These are phyloP conservation scores for Meta bourneti DNA, from an alignment of 2,888 invertebrate species.

Conservation along the genomic window DNA sequence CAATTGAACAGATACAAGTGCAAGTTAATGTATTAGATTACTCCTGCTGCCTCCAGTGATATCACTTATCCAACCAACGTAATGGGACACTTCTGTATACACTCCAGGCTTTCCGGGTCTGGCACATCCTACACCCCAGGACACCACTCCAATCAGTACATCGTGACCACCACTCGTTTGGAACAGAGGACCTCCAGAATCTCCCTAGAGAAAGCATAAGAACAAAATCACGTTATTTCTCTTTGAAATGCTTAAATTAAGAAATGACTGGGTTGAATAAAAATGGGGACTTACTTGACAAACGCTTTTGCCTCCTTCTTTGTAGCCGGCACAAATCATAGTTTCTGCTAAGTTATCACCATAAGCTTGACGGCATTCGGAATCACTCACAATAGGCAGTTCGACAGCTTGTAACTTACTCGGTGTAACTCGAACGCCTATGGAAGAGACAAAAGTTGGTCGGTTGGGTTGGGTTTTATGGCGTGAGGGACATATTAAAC, in stretches of 20 bases:
- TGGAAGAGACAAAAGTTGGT: background rate
- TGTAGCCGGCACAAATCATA: slow-evolving; percentile 78
- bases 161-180: slow-evolving; percentile 57
- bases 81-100: slow-evolving; percentile 69
- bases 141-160: slow-evolving; percentile 70
- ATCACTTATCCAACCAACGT: slow-evolving; percentile 66
- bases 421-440: slow-evolving; percentile 69
- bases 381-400: slow-evolving; percentile 77
- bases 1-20: background rate
- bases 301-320: slow-evolving; percentile 78
- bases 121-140: slow-evolving; percentile 74
- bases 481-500: too few relatives aligned
- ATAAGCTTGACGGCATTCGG: slow-evolving; percentile 76
- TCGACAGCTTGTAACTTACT: slow-evolving; percentile 77
- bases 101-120: slow-evolving; percentile 72
- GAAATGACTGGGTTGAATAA: background rate
- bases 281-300: slow-evolving; percentile 76
- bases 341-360: slow-evolving; percentile 76
- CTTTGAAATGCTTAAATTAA: background rate
- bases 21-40: slow-evolving; percentile 9
- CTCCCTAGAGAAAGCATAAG: slow-evolving; percentile 52
- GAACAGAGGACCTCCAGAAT: slow-evolving; percentile 72
- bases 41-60: slow-evolving; percentile 42
- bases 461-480: too few relatives aligned
- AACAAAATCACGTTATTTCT: background rate